Percentiles rank a stretch among this genome's conserved stretches.
phyloP scores from a whole-genome alignment of 2,888 invertebrate genomes.

The Eutolmus rufibarbis region DNA sequence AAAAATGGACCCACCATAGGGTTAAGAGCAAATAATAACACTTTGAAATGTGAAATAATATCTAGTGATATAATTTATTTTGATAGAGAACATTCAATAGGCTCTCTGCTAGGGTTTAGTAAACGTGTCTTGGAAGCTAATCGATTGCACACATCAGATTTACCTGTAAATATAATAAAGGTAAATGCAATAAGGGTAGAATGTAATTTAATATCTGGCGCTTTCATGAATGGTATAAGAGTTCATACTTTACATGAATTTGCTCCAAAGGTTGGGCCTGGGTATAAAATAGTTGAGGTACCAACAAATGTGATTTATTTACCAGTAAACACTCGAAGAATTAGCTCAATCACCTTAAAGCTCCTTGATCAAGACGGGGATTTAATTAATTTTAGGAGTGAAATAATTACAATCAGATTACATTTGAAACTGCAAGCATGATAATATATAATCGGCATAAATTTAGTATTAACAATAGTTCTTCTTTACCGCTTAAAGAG shows the following conservation, averaged over 20 bases:
- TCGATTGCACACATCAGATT: no score
- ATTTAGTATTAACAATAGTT: no score
- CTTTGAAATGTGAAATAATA: no score
- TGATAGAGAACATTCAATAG: no score
- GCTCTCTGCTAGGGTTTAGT: no score
- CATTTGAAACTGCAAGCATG: slow-evolving; percentile 50
- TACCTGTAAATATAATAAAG: no score
- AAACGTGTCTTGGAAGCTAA: background rate
- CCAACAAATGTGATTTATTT: slow-evolving; percentile 54
- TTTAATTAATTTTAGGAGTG: slow-evolving; percentile 54
- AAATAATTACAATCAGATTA: slow-evolving; percentile 52
- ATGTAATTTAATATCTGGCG: background rate
- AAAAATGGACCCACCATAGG: no score
- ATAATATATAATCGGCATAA: slow-evolving; percentile 40
- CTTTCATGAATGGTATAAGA: no score
- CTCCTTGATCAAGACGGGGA: slow-evolving; percentile 54
- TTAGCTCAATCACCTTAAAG: slow-evolving; percentile 52
- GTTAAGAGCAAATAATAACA: no score
- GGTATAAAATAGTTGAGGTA: slow-evolving; percentile 53
- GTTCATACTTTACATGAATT: slow-evolving; percentile 51
- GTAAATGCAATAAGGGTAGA: no score
- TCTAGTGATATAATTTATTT: no score
- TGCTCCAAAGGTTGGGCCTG: slow-evolving; percentile 53
- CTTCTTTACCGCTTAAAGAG: no score
- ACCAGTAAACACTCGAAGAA: slow-evolving; percentile 51